Conservation (phyloP, 2,888 invertebrate species). For the Monopis laevigella region DNA sequence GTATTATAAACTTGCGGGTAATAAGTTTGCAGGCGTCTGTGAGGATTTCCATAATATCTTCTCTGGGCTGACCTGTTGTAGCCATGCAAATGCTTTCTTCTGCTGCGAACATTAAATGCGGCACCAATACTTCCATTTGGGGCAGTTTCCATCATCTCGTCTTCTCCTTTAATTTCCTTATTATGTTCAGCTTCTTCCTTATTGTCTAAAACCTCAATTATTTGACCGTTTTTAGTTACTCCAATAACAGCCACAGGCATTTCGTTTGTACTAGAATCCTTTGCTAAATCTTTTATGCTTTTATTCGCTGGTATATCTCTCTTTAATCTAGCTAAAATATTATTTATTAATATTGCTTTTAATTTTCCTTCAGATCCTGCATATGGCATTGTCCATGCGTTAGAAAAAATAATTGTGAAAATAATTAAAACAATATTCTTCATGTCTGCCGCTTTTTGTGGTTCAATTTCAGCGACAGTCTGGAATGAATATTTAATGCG, state of each 20-base stretch:
- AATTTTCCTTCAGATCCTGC: not conserved
- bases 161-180: not conserved
- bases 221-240: too few species aligned
- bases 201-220: too few species aligned
- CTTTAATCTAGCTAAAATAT: not conserved
- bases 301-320: too few species aligned
- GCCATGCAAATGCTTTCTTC: not conserved
- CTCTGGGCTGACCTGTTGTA: slow-evolving; percentile 1
- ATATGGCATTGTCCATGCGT: not conserved
- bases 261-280: too few species aligned
- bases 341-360: not conserved
- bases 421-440: not conserved
- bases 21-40: slow-evolving; percentile 3
- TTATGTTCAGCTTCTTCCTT: not conserved
- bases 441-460: too few species aligned
- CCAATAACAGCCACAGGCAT: too few species aligned
- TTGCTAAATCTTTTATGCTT: too few species aligned
- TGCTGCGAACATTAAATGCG: slow-evolving; percentile 1
- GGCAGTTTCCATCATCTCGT: slow-evolving; percentile 45
- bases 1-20: slow-evolving; percentile 5
- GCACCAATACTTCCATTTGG: slow-evolving; percentile 8
- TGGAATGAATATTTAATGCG: too few species aligned
- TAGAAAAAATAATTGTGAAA: not conserved
- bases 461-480: too few species aligned
- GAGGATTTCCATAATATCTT: slow-evolving; percentile 3